Base-by-base conservation (phyloP, 2,888 invertebrate genomes). In the Tigriopus californicus region DNA sequence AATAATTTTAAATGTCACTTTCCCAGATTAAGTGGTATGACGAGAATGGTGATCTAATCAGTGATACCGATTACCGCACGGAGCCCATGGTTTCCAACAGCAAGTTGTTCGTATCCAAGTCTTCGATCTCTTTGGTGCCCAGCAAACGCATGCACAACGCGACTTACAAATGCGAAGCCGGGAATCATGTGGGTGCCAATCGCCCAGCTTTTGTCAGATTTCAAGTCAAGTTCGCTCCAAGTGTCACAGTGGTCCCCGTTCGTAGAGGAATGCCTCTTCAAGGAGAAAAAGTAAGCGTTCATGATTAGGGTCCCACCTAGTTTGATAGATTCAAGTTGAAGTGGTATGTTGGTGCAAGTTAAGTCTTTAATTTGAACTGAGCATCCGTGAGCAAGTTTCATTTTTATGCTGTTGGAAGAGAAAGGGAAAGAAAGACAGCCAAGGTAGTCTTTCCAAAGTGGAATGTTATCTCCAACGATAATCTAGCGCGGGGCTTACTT, bases 1-100 rank as follows among this genome's bases (percentile, higher is more conserved):
- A 12, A 41, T 12, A 12, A 13, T 13, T 11, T 11, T 11, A 41
- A 41, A 41, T 11, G 41, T 41, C 41, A 41, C 11, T 47, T 22
- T 49, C 20, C 25, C 22, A 56, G 56, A 56, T 56, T n/a, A 44
- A 56, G 13, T 56, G 56, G 56, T 56, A 56, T 24, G 56, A 56
- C 24, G 25, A 56, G 18, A 42, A 44, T 20, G 56, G 56, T 18
- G 46, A 56, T 44, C 22, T 56, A n/a, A 12, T 56, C 18, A 46
- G 22, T n/a, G 56, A 56, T 44, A n/a, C 42, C 8, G 13, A 42
- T 12, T 42, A 41, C 4, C 41, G 41, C 12, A 13, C 56, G 24
- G 18, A 25, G 46, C 18, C 20, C n/a, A 56, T 44, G 42, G 13
- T 40, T 25, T 18, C 18, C 20, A 22, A 56, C 44, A 44, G n/a